phyloP scores from a whole-genome alignment of 35 echinoderm and acorn worm genomes.

The Nesometra sesokonis region DNA sequence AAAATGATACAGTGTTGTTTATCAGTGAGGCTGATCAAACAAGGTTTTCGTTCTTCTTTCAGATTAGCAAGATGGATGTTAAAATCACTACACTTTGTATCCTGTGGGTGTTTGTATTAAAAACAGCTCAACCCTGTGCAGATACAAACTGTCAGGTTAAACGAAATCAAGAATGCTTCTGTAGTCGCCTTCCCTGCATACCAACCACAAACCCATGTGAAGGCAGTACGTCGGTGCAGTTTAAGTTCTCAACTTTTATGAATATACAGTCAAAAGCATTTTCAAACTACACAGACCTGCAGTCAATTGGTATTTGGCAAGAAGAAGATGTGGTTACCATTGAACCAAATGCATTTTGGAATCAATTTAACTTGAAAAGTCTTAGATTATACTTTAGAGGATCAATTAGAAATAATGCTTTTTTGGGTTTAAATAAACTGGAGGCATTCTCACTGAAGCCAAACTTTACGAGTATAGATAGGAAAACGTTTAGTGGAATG shows the following conservation, averaged over 20 bases:
- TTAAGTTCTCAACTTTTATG: neutral
- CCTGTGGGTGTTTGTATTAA: neutral
- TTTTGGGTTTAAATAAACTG: neutral
- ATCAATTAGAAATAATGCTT: neutral
- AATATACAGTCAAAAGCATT: neutral
- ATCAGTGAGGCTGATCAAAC: too few species aligned
- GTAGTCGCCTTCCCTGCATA: neutral
- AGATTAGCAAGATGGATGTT: neutral
- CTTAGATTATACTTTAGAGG: neutral
- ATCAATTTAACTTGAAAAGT: neutral
- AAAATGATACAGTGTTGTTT: too few species aligned
- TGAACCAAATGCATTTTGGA: neutral
- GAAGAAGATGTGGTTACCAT: neutral
- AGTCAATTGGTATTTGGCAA: neutral
- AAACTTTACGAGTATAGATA: neutral
- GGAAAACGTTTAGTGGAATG: neutral
- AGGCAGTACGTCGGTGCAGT: neutral
- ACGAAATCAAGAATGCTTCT: neutral
- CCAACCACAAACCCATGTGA: neutral
- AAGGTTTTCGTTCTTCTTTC: neutral
- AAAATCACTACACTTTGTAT: neutral
- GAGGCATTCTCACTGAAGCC: neutral
- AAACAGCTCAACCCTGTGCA: neutral
- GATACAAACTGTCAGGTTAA: neutral
- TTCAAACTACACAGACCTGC: neutral